Percentiles rank a stretch among this genome's conserved stretches.
These are phyloP conservation scores for Cheirogaleus major DNA, from an alignment of 2,797 vertebrate species.

Conservation along the genomic window DNA sequence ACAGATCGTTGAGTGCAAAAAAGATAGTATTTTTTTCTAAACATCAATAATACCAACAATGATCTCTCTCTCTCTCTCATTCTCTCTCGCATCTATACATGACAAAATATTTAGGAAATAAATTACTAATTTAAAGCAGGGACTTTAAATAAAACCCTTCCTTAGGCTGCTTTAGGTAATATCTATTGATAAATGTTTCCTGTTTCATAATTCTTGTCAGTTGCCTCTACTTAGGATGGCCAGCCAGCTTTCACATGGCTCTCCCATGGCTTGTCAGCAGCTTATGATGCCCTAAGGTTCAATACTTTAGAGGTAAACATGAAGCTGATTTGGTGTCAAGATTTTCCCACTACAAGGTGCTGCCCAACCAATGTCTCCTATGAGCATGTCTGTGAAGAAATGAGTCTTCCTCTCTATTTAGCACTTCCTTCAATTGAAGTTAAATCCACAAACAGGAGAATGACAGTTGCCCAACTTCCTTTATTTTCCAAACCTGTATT, in stretches of 20 bases:
- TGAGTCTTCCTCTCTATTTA: background rate
- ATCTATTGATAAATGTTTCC: background rate
- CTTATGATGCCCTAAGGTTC: background rate
- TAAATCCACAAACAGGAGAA: background rate
- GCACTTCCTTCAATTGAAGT: background rate
- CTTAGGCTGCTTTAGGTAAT: background rate
- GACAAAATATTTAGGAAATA: background rate
- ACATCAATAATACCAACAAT: background rate
- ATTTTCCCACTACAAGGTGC: background rate
- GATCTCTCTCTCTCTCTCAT: background rate
- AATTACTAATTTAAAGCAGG: constrained; percentile 19
- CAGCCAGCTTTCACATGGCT: background rate
- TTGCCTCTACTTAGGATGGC: background rate
- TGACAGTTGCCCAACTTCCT: background rate
- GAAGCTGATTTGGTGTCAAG: background rate
- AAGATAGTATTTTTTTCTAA: background rate
- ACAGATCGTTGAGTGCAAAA: background rate
- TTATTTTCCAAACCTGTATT: background rate
- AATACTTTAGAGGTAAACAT: background rate
- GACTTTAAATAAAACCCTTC: background rate
- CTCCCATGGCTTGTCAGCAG: background rate
- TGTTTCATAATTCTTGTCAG: background rate
- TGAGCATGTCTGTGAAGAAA: background rate
- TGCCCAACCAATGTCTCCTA: background rate
- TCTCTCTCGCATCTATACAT: too few relatives aligned